phyloP scores from a whole-genome alignment of 2,888 invertebrate genomes.

The Arrhopalites spinosus region DNA sequence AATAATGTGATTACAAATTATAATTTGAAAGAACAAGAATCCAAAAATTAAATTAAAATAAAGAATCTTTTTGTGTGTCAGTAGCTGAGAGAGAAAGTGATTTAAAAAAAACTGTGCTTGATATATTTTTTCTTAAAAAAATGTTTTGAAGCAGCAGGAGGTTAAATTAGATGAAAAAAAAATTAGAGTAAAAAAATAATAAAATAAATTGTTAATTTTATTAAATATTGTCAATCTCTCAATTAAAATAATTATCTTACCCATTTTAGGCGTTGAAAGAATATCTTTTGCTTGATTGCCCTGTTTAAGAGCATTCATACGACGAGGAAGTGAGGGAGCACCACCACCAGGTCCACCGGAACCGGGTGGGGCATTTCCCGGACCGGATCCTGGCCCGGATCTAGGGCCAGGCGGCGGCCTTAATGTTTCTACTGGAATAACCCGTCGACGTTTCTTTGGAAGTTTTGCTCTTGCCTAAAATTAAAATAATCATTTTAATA shows the following conservation, averaged over 20 bases:
- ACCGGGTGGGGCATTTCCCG: constrained; percentile 60
- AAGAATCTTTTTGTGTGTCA: too few species aligned
- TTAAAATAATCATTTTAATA: neutral
- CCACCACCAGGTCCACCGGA: constrained; percentile 54
- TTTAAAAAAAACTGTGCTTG: too few species aligned
- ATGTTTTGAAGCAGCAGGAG: too few species aligned
- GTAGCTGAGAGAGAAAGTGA: too few species aligned
- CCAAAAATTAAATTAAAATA: too few species aligned
- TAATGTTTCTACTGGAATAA: constrained; percentile 93
- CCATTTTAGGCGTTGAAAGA: constrained; percentile 75
- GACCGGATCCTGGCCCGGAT: constrained; percentile 58
- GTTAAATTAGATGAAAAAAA: neutral
- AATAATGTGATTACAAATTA: too few species aligned
- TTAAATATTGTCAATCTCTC: neutral
- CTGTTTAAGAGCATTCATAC: constrained; percentile 86
- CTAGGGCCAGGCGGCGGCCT: constrained; percentile 69
- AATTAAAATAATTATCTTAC: constrained; percentile 61
- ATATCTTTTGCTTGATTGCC: constrained; percentile 79
- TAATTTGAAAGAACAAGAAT: too few species aligned
- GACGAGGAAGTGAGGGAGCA: constrained; percentile 60
- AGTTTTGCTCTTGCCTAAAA: constrained; percentile 93
- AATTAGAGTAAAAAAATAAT: neutral
- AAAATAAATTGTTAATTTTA: neutral
- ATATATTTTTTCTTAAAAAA: too few species aligned
- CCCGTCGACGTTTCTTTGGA: constrained; percentile 96